Percentiles rank a stretch among this genome's conserved stretches.
phyloP scores from a whole-genome alignment of 2,113 vertebrate genomes.

The Bubo blakistoni region DNA sequence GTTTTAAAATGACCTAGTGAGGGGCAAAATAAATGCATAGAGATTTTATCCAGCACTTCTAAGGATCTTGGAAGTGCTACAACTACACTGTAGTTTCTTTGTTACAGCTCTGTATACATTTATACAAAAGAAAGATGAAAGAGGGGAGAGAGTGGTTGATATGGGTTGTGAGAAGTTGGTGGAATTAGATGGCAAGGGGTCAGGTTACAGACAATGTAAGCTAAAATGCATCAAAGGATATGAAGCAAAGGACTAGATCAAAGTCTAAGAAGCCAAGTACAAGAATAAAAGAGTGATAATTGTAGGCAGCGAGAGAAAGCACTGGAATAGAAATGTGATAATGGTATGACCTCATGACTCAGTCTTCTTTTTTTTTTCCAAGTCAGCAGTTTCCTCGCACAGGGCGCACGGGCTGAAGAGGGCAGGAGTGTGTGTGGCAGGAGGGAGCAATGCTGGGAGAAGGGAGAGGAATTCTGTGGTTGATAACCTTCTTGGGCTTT shows the following conservation, averaged over 20 bases:
- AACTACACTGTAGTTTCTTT: slow-evolving; percentile 68
- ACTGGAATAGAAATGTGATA: slow-evolving; percentile 64
- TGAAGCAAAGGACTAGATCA: slow-evolving; percentile 65
- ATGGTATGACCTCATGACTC: slow-evolving; percentile 61
- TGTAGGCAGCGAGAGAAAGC: slow-evolving; percentile 45
- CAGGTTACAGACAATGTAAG: slow-evolving; percentile 70
- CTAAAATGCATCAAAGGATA: slow-evolving; percentile 69
- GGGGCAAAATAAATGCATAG: not conserved
- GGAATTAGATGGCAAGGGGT: slow-evolving; percentile 67
- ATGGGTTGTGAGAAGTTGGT: slow-evolving; percentile 49
- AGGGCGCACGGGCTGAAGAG: not conserved
- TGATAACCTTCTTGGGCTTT: not conserved
- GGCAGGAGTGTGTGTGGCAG: not conserved
- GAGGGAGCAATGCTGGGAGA: not conserved
- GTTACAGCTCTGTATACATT: slow-evolving; percentile 57
- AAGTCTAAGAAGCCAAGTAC: slow-evolving; percentile 65
- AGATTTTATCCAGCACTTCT: slow-evolving; percentile 50
- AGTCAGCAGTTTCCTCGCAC: not conserved
- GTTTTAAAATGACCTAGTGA: not conserved
- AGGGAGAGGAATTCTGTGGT: not conserved
- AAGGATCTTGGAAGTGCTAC: slow-evolving; percentile 35
- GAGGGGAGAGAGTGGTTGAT: slow-evolving; percentile 42
- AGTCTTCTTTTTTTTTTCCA: not conserved
- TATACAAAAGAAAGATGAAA: slow-evolving; percentile 72
- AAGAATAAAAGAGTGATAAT: slow-evolving; percentile 67